Evolutionary conservation across 2,797 vertebrate species (phyloP), one percentile per base, ranked within the genome.

Genomic region (Erethizon dorsatum): DNA sequence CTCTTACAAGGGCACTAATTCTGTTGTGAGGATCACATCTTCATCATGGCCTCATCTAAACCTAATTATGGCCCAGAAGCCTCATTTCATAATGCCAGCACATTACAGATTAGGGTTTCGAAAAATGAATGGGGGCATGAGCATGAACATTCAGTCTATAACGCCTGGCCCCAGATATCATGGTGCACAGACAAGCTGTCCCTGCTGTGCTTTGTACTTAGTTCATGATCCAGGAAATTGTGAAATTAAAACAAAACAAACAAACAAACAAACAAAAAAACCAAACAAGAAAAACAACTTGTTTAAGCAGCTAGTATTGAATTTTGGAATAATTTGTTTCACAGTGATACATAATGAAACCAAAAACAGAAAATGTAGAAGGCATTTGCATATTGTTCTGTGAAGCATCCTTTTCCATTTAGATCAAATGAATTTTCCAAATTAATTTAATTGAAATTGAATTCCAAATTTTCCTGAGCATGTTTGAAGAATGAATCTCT

Each of bases 371-470:
- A 45, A 37, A 63, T 45, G 1, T 17, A 57, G 31, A 78, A 56
- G 37, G 13, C 45, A 90, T 91, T 96, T 96, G 28, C 8, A 14
- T 67, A 73, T 59, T 50, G 71, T 50, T 83, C 67, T 67, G 69
- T 50, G 59, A 94, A 82, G 52, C 22, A 65, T 83, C 28, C 8
- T 59, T 82, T 88, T 88, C 73, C 52, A 88, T 63, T 54, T 61
- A 91, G 24, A 91, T 31, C 13, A 79, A 89, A 85, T 71, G 65
- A 89, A 10, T 52, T 14, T 28, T 94, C 65, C 1, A 47, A 85
- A 52, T 82, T 77, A 80, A 79, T 83, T 90, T 73, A 67, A 91
- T 78, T 93, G 37, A n/a, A 67, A 67, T 95, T 84, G 22, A 82
- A 63, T 78, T 95, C 15, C 33, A 69, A 41, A 54, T 78, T 86